Evolutionary conservation across 2,888 invertebrate genomes (phyloP), one percentile per base, ranked within the genome.

Genomic region (Heliconius aoede): DNA sequence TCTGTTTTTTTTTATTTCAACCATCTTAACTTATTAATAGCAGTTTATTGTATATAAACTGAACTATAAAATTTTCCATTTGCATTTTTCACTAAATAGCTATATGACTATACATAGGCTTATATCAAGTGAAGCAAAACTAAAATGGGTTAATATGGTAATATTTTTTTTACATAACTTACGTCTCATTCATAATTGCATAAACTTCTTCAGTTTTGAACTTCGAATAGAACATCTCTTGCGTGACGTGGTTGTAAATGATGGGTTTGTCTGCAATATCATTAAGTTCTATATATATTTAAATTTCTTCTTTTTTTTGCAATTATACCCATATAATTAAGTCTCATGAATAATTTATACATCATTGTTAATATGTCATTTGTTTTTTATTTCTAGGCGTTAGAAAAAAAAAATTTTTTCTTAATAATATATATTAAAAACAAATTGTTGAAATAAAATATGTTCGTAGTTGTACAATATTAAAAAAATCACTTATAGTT

Each of bases 151-250:
- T 21, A 26, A 26, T 21, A 68, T 5, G 5, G 4, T 2, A 4
- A 4, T 11, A 21, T 18, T 21, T 21, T 60, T 65, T 30, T 30
- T 36, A 15, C 21, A 32, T 69, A 60, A 89, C 93, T 91, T 83
- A 94, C 94, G 88, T 90, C 83, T 91, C 90, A 81, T 91, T 91
- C 68, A 92, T 78, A 79, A 94, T 90, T 11, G 92, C 93, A 73
- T 90, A 93, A 4, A 91, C 86, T 86, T 94, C 94, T 82, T 89
- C 90, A 78, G 87, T 86, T 81, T 87, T 89, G 78, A 84, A 89
- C 80, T 85, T 88, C 64, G 85, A 84, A 28, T 86, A 82, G 72
- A 86, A 88, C 69, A 85, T 79, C 78, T 86, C 85, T 79, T 88
- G 85, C 4, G 87, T 90, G 8, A 84, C 82, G 60, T 85, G 83